Evolutionary conservation across 2,797 vertebrate genomes (phyloP).

Genomic region (Amazona finschi): DNA sequence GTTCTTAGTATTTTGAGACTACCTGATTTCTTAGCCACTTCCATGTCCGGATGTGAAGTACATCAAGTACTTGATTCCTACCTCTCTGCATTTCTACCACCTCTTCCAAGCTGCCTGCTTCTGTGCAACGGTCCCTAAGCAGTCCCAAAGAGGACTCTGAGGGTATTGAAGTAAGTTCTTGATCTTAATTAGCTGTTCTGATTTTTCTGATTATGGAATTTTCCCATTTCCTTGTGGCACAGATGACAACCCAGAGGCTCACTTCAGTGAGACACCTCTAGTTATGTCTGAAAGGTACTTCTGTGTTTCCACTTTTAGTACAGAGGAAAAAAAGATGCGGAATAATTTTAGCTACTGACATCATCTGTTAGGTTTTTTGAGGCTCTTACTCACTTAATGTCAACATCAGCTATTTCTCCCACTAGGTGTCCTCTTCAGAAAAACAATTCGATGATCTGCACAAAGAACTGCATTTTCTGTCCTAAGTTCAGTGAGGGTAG

Average conservation of each 20-base stretch:
- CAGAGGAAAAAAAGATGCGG: not conserved
- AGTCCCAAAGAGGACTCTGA: not conserved
- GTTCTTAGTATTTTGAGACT: not conserved
- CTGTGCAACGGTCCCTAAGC: not conserved
- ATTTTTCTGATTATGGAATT: not conserved
- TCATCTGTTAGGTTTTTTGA: not conserved
- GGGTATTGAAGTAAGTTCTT: not conserved
- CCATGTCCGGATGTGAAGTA: not conserved
- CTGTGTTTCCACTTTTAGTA: not conserved
- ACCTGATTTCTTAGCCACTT: not conserved
- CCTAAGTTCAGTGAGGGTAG: not conserved
- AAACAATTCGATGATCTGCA: not conserved
- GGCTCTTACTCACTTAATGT: not conserved
- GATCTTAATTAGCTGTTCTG: not conserved
- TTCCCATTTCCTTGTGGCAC: not conserved
- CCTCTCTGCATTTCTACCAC: not conserved
- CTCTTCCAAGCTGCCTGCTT: not conserved
- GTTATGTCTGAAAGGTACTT: not conserved
- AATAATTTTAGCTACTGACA: not conserved
- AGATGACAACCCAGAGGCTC: not conserved
- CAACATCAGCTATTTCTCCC: not conserved
- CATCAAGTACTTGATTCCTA: not conserved
- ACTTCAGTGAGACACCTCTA: not conserved
- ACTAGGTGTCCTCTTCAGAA: slow-evolving; percentile 28
- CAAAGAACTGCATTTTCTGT: not conserved